These are phyloP conservation scores for Glossophaga mutica DNA, from an alignment of 2,797 vertebrate genomes.

Conservation along the genomic window DNA sequence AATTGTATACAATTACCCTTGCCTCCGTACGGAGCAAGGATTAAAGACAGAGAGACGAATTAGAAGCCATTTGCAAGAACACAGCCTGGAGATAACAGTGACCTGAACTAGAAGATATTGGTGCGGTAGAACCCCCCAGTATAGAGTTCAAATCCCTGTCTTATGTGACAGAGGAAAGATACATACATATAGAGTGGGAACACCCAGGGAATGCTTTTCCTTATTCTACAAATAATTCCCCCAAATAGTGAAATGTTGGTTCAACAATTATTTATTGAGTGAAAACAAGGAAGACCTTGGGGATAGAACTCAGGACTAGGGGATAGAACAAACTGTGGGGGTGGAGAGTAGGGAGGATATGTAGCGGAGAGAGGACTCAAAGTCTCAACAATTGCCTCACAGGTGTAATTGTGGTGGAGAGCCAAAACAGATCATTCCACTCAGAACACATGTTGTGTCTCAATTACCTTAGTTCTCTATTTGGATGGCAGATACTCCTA, in stretches of 20 bases:
- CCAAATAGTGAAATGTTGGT: background rate
- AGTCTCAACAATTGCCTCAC: background rate
- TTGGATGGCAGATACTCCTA: too few relatives aligned
- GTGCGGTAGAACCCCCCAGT: slow-evolving; percentile 8
- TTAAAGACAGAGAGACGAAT: background rate
- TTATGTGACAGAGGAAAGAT: background rate
- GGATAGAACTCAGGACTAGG: background rate
- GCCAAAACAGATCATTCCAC: background rate
- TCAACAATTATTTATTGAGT: background rate
- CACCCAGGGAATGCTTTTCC: background rate
- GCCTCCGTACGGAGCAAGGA: background rate
- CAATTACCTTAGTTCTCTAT: background rate
- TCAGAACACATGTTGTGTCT: background rate
- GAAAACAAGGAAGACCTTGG: background rate
- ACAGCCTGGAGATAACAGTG: background rate
- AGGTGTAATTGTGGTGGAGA: background rate
- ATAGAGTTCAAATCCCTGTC: slow-evolving; percentile 14
- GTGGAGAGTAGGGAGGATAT: background rate
- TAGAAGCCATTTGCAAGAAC: background rate
- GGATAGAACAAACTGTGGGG: background rate
- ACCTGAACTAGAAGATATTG: background rate
- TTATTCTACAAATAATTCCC: slow-evolving; percentile 22
- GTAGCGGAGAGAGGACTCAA: background rate
- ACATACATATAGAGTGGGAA: background rate
- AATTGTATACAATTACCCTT: background rate